A percentile compares a stretch with the other conserved stretches of the same genome.
Evolutionary conservation across 2,888 invertebrate species (phyloP).

Genomic region (Macrosoma leucophasiata): DNA sequence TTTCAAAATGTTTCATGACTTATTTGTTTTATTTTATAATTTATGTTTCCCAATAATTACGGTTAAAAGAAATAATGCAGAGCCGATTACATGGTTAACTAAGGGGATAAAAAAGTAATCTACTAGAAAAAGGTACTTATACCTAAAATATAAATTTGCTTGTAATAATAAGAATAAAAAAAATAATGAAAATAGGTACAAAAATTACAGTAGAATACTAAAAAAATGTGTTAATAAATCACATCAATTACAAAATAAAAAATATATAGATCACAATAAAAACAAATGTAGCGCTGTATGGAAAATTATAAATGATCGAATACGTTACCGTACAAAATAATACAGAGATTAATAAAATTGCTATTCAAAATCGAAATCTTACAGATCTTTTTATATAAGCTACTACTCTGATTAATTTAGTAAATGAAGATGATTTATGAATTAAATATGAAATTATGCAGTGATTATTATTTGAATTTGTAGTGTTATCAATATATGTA

Average conservation of each 20-base stretch:
- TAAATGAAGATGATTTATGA: no score
- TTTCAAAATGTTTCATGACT: conserved; percentile 1
- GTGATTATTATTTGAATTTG: no score
- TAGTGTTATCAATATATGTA: no score
- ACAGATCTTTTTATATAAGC: no score
- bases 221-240: background rate
- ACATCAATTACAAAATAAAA: conserved; percentile 1
- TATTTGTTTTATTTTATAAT: background rate
- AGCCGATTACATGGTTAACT: background rate
- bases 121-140: background rate
- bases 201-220: background rate
- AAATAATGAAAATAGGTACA: background rate
- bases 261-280: background rate
- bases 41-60: background rate
- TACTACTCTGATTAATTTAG: no score
- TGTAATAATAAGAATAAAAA: background rate
- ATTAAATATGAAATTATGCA: no score
- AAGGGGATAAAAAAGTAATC: background rate
- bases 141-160: background rate
- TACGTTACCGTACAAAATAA: no score
- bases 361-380: no score
- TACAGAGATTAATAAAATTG: no score
- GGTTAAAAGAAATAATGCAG: background rate
- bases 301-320: background rate
- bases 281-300: background rate